phyloP scores from a whole-genome alignment of 2,888 invertebrate species.

The Dynastes tityus region DNA sequence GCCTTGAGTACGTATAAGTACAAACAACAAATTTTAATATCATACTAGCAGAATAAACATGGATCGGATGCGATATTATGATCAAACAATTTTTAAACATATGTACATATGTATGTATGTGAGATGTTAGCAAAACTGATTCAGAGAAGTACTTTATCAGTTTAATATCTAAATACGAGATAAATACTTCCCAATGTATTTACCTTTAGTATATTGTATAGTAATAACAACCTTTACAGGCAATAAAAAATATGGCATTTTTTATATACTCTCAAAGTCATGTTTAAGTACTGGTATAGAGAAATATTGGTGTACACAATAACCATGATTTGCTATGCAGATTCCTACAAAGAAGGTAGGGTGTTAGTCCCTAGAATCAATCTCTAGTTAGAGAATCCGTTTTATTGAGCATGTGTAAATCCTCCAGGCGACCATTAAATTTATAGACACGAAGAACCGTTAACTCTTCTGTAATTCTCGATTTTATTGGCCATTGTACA shows the following conservation, averaged over 20 bases:
- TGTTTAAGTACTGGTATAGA: too few species aligned
- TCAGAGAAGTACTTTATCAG: constrained; percentile 20
- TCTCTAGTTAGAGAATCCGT: constrained; percentile 34
- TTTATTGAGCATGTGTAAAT: constrained; percentile 40
- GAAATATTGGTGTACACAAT: too few species aligned
- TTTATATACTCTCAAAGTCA: too few species aligned
- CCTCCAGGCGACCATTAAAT: constrained; percentile 48
- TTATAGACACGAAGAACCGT: constrained; percentile 49
- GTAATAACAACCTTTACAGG: neutral
- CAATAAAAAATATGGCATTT: neutral
- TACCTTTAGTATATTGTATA: neutral
- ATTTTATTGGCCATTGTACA: constrained; percentile 47
- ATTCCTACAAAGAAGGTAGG: constrained; percentile 1
- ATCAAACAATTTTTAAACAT: constrained; percentile 25
- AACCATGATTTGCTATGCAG: neutral
- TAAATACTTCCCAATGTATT: too few species aligned
- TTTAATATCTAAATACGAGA: constrained; percentile 18
- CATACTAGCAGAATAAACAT: constrained; percentile 14
- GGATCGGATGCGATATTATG: constrained; percentile 19
- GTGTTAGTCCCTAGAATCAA: constrained; percentile 24
- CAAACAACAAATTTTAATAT: constrained; percentile 24
- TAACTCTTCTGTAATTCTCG: constrained; percentile 49
- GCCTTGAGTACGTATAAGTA: constrained; percentile 27
- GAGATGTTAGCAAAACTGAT: constrained; percentile 15
- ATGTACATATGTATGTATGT: neutral